Base-by-base conservation (phyloP, 2,888 invertebrate genomes). In the Microctonus aethiopoides region DNA sequence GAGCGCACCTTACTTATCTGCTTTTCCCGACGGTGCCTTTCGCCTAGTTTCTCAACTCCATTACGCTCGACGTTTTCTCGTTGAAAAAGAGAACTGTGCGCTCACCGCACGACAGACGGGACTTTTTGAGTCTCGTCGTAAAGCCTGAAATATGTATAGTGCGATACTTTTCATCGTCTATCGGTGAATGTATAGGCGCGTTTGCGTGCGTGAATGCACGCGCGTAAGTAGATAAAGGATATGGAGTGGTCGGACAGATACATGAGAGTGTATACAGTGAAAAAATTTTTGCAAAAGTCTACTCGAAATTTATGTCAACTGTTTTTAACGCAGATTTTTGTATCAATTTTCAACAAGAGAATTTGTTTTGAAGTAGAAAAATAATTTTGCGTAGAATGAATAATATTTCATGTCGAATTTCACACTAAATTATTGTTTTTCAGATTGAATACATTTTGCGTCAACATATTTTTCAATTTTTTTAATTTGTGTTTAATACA, bases 11-110 rank as follows among this genome's bases (percentile, higher is more conserved):
- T 64, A 57, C 64, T 59, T 63, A 71, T 64, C 60, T 64, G 51
- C 67, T 56, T 54, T 60, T 63, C 60, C 46, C 57, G 62, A 62
- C 63, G 52, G 67, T 67, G 68, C 32, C 56, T 69, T 51, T 70
- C 63, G 68, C 69, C 68, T 70, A 73, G 73, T 74, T 74, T 70
- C 39, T 46, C 73, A 73, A 73, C 71, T 70, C 74, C 71, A 73
- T 73, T 73, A 68, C 29, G 65, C 72, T 70, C 68, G 73, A 62
- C 59, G 60, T 7, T 46, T 9, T 46, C 46, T 46, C 46, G 46
- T 46, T 46, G 46, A 16, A n/a, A 16, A n/a, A 46, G 5, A 46
- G 46, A 46, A 46, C 57, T 39, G 65, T 67, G 68, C 41, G 41
- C 34, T 26, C 54, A 68, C 67, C 34, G 66, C 63, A 63, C 63